These are phyloP conservation scores for Ammodramus savannarum DNA, from an alignment of 2,113 vertebrate genomes.

Conservation along the genomic window DNA sequence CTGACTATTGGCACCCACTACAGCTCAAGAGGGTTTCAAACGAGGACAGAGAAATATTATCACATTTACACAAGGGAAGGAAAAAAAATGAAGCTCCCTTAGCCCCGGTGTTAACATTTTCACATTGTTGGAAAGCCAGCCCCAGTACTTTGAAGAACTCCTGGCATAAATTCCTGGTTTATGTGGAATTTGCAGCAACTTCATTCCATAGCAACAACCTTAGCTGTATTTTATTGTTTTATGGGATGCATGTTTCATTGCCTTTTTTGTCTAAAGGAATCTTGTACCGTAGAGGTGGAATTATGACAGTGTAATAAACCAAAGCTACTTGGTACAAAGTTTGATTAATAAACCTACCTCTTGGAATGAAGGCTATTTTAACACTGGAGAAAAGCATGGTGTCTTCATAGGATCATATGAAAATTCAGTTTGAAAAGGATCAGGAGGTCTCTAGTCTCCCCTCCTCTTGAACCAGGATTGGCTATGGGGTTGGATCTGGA, in stretches of 20 bases:
- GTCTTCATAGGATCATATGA: background rate
- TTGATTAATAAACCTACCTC: background rate
- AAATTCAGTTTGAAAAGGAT: background rate
- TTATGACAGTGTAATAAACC: background rate
- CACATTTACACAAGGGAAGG: background rate
- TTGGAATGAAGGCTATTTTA: background rate
- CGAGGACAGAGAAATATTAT: background rate
- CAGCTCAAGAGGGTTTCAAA: background rate
- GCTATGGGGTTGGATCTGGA: background rate
- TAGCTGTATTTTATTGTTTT: conserved; percentile 3
- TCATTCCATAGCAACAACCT: background rate
- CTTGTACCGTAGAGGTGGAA: background rate
- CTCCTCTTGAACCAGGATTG: background rate
- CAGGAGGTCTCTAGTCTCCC: background rate
- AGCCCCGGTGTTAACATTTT: background rate
- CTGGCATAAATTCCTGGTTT: background rate
- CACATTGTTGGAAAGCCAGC: background rate
- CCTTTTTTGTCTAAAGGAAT: conserved; percentile 7
- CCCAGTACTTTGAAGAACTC: background rate
- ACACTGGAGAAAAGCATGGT: background rate
- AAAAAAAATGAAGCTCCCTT: background rate
- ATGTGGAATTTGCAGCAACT: background rate
- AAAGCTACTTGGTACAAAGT: background rate
- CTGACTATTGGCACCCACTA: background rate
- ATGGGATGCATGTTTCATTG: background rate